Percentiles rank a stretch among this genome's conserved stretches.
These are phyloP conservation scores for Catharus bicknelli DNA, from an alignment of 2,113 vertebrate species.

Conservation along the genomic window DNA sequence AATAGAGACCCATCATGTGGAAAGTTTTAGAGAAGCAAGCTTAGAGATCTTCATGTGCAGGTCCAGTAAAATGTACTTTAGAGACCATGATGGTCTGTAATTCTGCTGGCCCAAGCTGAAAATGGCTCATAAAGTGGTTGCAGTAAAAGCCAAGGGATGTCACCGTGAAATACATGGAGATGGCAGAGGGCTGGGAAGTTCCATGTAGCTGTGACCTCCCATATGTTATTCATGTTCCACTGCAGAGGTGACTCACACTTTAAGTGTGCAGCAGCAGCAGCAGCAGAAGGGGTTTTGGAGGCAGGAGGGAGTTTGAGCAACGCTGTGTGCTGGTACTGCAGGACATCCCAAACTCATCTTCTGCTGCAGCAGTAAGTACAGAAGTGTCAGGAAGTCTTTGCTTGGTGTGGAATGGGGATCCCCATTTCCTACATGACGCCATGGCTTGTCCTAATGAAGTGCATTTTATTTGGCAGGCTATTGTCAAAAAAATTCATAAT, in stretches of 20 bases:
- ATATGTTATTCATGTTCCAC: fast-evolving
- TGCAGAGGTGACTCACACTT: background rate
- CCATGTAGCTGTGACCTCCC: background rate
- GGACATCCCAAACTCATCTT: background rate
- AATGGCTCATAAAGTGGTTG: background rate
- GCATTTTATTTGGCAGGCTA: background rate
- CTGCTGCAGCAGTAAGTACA: background rate
- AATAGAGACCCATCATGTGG: fast-evolving
- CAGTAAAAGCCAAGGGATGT: background rate
- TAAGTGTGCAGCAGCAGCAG: background rate
- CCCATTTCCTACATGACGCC: fast-evolving
- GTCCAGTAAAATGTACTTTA: background rate
- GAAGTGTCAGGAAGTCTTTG: background rate
- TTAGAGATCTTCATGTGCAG: background rate
- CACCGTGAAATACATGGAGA: background rate
- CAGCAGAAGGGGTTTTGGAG: background rate
- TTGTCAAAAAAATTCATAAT: background rate
- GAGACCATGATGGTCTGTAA: fast-evolving
- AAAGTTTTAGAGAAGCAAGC: background rate
- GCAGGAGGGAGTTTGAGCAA: background rate
- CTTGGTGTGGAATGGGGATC: background rate
- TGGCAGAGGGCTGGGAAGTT: background rate
- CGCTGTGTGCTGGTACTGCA: background rate
- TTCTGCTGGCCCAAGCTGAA: background rate
- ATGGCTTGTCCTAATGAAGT: background rate